Conservation (phyloP, 2,888 invertebrate species). For the Drosophila kambysellisi region DNA sequence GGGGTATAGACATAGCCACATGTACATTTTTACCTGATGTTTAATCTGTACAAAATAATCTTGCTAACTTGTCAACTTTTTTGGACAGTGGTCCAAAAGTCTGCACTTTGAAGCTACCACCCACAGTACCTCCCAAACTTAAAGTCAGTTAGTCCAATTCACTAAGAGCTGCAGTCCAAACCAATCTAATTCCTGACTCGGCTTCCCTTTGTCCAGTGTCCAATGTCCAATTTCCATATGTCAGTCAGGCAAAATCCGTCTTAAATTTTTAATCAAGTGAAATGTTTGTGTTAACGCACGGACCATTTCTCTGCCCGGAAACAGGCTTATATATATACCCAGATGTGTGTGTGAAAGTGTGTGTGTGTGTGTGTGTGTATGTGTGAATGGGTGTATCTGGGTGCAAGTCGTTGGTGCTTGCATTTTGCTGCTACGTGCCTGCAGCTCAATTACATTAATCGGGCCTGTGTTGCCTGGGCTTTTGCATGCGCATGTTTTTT, state of each 20-base stretch:
- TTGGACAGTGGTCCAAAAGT: not conserved
- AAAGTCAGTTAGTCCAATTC: not conserved
- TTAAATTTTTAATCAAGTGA: slow-evolving; percentile 64
- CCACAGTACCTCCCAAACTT: not conserved
- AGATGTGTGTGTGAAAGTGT: not conserved
- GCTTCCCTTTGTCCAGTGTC: not conserved
- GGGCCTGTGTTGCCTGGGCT: slow-evolving; percentile 24
- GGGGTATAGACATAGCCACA: slow-evolving; percentile 6
- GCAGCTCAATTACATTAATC: slow-evolving; percentile 60
- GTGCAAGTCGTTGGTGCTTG: slow-evolving; percentile 44
- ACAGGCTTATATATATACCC: slow-evolving; percentile 22
- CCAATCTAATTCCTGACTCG: not conserved
- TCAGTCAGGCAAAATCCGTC: slow-evolving; percentile 53
- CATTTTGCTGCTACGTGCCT: slow-evolving; percentile 38
- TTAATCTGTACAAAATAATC: slow-evolving; percentile 34
- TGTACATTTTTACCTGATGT: slow-evolving; percentile 35
- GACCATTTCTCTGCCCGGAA: slow-evolving; percentile 33
- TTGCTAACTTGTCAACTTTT: slow-evolving; percentile 11
- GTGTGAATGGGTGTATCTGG: slow-evolving; percentile 10
- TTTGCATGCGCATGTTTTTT: slow-evolving; percentile 36
- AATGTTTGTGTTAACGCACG: slow-evolving; percentile 59
- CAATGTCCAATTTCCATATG: not conserved
- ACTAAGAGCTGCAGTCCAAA: slow-evolving; percentile 5
- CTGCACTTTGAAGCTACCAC: not conserved
- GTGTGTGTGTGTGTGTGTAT: not conserved